Evolutionary conservation across 2,113 vertebrate genomes (phyloP).

Genomic region (Vireo altiloquus): DNA sequence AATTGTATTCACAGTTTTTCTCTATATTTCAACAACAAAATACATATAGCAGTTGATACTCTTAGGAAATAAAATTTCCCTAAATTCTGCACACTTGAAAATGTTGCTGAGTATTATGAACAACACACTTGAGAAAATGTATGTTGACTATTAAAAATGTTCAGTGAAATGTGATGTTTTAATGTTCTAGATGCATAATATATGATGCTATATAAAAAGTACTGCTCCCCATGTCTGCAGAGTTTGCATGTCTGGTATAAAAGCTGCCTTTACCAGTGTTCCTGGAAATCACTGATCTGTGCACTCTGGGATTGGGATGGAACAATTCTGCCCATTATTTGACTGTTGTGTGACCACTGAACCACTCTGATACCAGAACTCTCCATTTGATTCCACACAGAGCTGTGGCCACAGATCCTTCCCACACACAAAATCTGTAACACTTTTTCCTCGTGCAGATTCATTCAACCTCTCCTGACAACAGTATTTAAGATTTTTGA

Average conservation of each 20-base stretch:
- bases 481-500: not conserved
- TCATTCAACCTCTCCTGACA: not conserved
- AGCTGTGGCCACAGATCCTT: not conserved
- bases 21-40: not conserved
- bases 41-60: not conserved
- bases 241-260: not conserved
- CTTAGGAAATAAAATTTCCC: not conserved
- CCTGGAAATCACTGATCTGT: not conserved
- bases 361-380: not conserved
- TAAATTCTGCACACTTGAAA: not conserved
- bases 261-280: not conserved
- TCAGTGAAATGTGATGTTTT: not conserved
- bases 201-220: not conserved
- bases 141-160: not conserved
- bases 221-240: not conserved
- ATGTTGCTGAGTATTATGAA: not conserved
- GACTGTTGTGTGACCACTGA: not conserved
- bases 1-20: not conserved
- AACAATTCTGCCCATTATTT: not conserved
- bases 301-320: not conserved
- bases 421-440: not conserved
- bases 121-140: not conserved
- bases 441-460: not conserved
- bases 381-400: not conserved
- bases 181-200: not conserved